Evolutionary conservation across 2,113 vertebrate species (phyloP).

Genomic region (Lepisosteus oculatus): DNA sequence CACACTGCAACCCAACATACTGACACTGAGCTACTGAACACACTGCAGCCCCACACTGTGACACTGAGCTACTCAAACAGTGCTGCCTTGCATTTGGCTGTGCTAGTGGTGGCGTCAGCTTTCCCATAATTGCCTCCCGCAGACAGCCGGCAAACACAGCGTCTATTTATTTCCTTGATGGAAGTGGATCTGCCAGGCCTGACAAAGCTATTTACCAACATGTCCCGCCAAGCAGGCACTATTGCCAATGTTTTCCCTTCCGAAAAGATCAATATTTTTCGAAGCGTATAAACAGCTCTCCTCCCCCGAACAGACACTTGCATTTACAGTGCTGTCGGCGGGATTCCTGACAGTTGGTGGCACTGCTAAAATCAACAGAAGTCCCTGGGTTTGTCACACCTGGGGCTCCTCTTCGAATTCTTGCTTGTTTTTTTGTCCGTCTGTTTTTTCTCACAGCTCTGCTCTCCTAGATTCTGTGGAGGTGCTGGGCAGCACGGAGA

Average conservation of each 20-base stretch:
- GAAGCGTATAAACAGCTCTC: conserved; percentile 62
- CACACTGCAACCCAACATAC: background rate
- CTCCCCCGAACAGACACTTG: conserved; percentile 50
- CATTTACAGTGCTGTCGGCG: conserved; percentile 48
- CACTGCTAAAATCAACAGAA: conserved; percentile 25
- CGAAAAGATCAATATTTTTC: conserved; percentile 73
- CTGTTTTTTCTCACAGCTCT: too few species aligned
- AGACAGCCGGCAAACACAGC: conserved; percentile 58
- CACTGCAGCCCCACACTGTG: background rate
- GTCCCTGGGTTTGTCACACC: background rate
- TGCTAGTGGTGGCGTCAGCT: conserved; percentile 38
- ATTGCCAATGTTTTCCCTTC: conserved; percentile 67
- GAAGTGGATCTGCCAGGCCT: conserved; percentile 51
- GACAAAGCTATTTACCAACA: conserved; percentile 65
- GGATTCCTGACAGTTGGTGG: conserved; percentile 61
- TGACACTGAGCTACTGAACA: too few species aligned
- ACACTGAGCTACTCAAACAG: conserved; percentile 29
- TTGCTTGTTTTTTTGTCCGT: background rate
- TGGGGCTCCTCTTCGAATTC: conserved; percentile 1
- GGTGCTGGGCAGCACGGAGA: too few species aligned
- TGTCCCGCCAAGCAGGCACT: conserved; percentile 44
- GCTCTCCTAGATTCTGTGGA: too few species aligned
- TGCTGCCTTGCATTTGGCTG: conserved; percentile 24
- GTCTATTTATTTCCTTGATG: conserved; percentile 61
- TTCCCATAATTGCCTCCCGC: conserved; percentile 52